These are phyloP conservation scores for Psittacula echo DNA, from an alignment of 2,797 vertebrate genomes.

Conservation along the genomic window DNA sequence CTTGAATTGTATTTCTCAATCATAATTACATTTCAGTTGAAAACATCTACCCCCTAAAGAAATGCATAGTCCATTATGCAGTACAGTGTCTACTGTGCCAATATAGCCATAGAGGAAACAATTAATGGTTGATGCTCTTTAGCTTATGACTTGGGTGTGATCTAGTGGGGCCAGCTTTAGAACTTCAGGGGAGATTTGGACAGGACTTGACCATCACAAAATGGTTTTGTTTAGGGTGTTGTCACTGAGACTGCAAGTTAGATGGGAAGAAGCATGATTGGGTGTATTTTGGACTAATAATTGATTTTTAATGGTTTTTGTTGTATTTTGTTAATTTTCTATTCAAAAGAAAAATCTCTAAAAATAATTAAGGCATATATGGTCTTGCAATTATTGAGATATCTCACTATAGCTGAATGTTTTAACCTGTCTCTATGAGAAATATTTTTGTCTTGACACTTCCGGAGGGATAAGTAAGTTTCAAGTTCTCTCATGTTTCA, in stretches of 20 bases:
- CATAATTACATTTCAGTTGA: neutral
- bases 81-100: neutral
- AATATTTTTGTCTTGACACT: neutral
- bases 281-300: neutral
- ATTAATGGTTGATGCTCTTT: neutral
- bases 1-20: slow-evolving; percentile 6
- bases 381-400: neutral
- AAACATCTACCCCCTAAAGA: neutral
- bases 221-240: neutral
- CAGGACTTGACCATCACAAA: neutral
- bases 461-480: neutral
- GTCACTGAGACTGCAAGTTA: neutral
- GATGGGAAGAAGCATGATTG: neutral
- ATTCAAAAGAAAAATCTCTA: neutral
- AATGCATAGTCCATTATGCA: neutral
- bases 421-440: neutral
- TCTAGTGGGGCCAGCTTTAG: neutral
- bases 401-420: neutral
- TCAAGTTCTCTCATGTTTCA: neutral
- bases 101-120: neutral
- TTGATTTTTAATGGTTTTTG: neutral
- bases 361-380: neutral
- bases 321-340: neutral
- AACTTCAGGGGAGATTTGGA: neutral
- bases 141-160: neutral